Evolutionary conservation across 2,888 invertebrate genomes (phyloP), one percentile per base, ranked within the genome.

Genomic region (Latheticus oryzae): DNA sequence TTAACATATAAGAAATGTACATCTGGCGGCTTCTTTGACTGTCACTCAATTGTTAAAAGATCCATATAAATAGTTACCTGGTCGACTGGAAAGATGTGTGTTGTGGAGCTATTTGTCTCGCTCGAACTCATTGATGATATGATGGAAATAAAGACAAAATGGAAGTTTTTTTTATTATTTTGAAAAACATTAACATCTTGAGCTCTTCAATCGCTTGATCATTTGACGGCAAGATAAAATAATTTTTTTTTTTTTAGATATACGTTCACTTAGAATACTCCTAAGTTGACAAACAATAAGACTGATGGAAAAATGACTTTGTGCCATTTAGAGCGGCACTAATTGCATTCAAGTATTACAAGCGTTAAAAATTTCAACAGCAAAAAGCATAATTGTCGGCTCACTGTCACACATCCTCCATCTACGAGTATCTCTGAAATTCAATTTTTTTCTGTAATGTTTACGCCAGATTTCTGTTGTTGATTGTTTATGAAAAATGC

Each of bases 31-130:
- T 50, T 65, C 72, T 73, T 73, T 73, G 71, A 71, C 62, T 70
- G 71, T 73, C 72, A 73, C 66, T 73, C 72, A 73, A 73, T 71
- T 70, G 72, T 71, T 73, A 71, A 73, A 71, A 71, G 71, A 73
- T 73, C 72, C 68, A 71, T 73, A 68, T 71, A 71, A 73, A 73
- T 73, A 71, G 68, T 68, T 64, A 64, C 66, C 66, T 47, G 55
- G 53, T 56, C 57, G 59, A 37, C 43, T 53, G 59, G 53, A 59
- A 54, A 54, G 35, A 38, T 53, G 50, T 40, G 37, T 35, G 35
- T 21, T 45, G 42, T 16, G 51, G 24, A 19, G 12, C 21, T 28
- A 17, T 26, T 33, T 45, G 17, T 54, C 53, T 54, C 52, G 21
- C 52, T 52, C 42, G 7, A 23, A 52, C 52, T n/a, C 52, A 21